Evolutionary conservation across 2,888 invertebrate genomes (phyloP).

Genomic region (Ichneumoninae sp.): DNA sequence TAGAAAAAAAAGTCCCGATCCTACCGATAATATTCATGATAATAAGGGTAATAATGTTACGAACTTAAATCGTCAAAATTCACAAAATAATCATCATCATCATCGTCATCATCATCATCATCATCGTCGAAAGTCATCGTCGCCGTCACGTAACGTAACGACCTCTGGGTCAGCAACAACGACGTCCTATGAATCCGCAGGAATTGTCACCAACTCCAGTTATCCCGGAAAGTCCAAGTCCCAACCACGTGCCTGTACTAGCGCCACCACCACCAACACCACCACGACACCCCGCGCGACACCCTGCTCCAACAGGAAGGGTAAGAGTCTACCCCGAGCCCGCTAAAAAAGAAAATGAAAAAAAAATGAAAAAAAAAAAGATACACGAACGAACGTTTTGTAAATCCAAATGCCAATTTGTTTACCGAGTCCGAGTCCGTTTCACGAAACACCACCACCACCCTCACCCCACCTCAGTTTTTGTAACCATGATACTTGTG

Average conservation of each 20-base stretch:
- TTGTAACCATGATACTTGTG: slow-evolving; percentile 35
- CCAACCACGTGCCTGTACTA: slow-evolving; percentile 83
- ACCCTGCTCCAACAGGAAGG: slow-evolving; percentile 85
- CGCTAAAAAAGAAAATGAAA: slow-evolving; percentile 74
- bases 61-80: slow-evolving; percentile 41
- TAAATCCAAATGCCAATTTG: slow-evolving; percentile 33
- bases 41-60: slow-evolving; percentile 35
- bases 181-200: slow-evolving; percentile 55
- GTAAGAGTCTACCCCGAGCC: slow-evolving; percentile 84
- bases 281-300: slow-evolving; percentile 85
- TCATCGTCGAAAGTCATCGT: slow-evolving; percentile 64
- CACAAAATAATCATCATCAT: slow-evolving; percentile 36
- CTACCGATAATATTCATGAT: slow-evolving; percentile 42
- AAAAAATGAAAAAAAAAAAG: slow-evolving; percentile 33
- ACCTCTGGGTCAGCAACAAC: slow-evolving; percentile 54
- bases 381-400: slow-evolving; percentile 55
- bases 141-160: slow-evolving; percentile 51
- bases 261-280: slow-evolving; percentile 83
- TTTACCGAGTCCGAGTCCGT: slow-evolving; percentile 38
- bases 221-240: slow-evolving; percentile 80
- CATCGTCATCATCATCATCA: slow-evolving; percentile 58
- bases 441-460: slow-evolving; percentile 32
- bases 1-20: slow-evolving; percentile 36
- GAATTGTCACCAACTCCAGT: slow-evolving; percentile 71
- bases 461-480: slow-evolving; percentile 73